Evolutionary conservation across 1,140 invertebrate genomes (phyloP).

Genomic region (Liolophura sinensis): DNA sequence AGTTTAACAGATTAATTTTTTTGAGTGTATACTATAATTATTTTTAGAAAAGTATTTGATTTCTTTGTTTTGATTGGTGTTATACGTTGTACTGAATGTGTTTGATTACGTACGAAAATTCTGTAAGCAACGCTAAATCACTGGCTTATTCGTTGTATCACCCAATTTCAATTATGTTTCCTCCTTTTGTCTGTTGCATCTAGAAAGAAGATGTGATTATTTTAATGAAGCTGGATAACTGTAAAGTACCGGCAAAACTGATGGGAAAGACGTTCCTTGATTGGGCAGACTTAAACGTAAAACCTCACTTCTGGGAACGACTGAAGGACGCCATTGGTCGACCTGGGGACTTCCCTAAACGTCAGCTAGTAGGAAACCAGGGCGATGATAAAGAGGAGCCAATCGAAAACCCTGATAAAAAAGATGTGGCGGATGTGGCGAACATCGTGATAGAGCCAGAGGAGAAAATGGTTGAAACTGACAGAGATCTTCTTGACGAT

Average conservation of each 20-base stretch:
- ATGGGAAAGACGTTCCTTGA: slow-evolving; percentile 38
- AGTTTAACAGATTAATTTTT: too few relatives aligned
- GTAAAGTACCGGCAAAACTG: slow-evolving; percentile 31
- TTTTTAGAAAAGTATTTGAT: too few relatives aligned
- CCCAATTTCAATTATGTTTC: not conserved
- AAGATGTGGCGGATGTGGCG: too few relatives aligned
- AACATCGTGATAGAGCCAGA: too few relatives aligned
- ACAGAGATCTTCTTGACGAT: too few relatives aligned
- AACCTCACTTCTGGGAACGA: slow-evolving; percentile 34
- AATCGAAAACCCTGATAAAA: too few relatives aligned
- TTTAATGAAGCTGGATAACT: slow-evolving; percentile 27
- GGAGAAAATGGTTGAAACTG: too few relatives aligned
- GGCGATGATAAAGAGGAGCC: not conserved
- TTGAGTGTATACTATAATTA: too few relatives aligned
- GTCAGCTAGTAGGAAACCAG: not conserved
- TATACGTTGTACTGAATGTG: too few relatives aligned
- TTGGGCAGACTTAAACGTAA: slow-evolving; percentile 25
- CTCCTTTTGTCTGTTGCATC: slow-evolving; percentile 5
- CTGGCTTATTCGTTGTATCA: not conserved
- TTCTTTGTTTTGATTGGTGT: too few relatives aligned
- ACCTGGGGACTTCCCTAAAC: slow-evolving; percentile 16
- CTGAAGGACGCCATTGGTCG: slow-evolving; percentile 26
- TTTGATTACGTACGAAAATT: too few relatives aligned
- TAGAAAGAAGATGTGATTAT: slow-evolving; percentile 33
- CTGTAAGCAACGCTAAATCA: too few relatives aligned